A percentile compares a stretch with the other conserved stretches of the same genome.
Evolutionary conservation across 1,140 invertebrate genomes (phyloP).

Genomic region (Aplysia californica): DNA sequence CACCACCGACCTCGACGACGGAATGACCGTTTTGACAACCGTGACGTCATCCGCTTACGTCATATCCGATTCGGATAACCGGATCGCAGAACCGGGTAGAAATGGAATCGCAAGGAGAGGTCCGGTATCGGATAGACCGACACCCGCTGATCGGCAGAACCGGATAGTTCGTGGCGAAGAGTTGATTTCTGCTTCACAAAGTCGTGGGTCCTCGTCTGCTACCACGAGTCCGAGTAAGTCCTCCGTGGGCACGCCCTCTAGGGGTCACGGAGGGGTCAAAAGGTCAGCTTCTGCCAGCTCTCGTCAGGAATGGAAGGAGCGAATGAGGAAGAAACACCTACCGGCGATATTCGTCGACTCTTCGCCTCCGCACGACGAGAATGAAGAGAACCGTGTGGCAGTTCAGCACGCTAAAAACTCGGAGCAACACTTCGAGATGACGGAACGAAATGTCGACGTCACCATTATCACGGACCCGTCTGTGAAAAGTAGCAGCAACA

Average conservation of each 20-base stretch:
- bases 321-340: conserved; percentile 45
- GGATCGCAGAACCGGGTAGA: neutral
- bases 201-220: too few relatives aligned
- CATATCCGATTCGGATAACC: neutral
- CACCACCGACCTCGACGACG: conserved; percentile 36
- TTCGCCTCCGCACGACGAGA: conserved; percentile 32
- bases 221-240: too few relatives aligned
- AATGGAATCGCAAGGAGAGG: neutral
- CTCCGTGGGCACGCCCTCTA: neutral
- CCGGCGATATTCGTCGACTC: conserved; percentile 37
- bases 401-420: too few relatives aligned
- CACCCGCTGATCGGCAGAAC: too few relatives aligned
- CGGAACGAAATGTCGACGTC: neutral
- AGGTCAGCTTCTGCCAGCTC: conserved; percentile 33
- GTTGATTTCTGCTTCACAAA: too few relatives aligned
- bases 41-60: neutral
- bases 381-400: neutral
- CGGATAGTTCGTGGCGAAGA: neutral
- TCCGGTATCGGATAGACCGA: neutral
- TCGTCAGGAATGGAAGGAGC: conserved; percentile 40
- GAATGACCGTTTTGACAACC: conserved; percentile 15
- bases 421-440: too few relatives aligned
- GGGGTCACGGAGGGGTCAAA: conserved; percentile 11
- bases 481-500: too few relatives aligned
- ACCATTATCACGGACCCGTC: too few relatives aligned